phyloP scores from a whole-genome alignment of 2,888 invertebrate genomes.

The Microplitis deprimator region DNA sequence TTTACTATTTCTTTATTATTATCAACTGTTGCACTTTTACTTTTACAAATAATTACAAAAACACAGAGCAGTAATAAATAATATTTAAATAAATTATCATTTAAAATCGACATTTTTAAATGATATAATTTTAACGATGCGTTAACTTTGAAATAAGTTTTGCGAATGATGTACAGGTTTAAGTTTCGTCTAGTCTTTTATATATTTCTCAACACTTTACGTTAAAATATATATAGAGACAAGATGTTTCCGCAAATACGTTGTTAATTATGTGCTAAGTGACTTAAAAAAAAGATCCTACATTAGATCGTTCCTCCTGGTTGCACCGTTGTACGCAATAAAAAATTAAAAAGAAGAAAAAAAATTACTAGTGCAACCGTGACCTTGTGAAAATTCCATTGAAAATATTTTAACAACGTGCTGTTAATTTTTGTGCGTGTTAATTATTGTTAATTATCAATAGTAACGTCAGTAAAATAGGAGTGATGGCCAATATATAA shows the following conservation, averaged over 20 bases:
- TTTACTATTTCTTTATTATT: not conserved
- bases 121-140: not conserved
- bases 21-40: not conserved
- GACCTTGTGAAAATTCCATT: conserved; percentile 19
- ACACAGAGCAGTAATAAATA: not conserved
- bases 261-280: conserved; percentile 50
- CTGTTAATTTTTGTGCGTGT: conserved; percentile 22
- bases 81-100: not conserved
- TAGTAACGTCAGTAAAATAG: not conserved
- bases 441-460: not conserved
- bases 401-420: conserved; percentile 11
- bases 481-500: not conserved
- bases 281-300: conserved; percentile 30
- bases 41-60: not conserved
- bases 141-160: conserved; percentile 2
- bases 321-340: conserved; percentile 29
- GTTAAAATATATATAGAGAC: not conserved
- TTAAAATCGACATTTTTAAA: not conserved
- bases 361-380: conserved; percentile 8
- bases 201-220: not conserved
- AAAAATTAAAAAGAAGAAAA: not conserved
- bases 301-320: conserved; percentile 31
- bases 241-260: conserved; percentile 45
- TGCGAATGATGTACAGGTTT: conserved; percentile 2
- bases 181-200: conserved; percentile 16